These are phyloP conservation scores for Condylura cristata DNA, from an alignment of 2,113 vertebrate genomes.

Conservation along the genomic window DNA sequence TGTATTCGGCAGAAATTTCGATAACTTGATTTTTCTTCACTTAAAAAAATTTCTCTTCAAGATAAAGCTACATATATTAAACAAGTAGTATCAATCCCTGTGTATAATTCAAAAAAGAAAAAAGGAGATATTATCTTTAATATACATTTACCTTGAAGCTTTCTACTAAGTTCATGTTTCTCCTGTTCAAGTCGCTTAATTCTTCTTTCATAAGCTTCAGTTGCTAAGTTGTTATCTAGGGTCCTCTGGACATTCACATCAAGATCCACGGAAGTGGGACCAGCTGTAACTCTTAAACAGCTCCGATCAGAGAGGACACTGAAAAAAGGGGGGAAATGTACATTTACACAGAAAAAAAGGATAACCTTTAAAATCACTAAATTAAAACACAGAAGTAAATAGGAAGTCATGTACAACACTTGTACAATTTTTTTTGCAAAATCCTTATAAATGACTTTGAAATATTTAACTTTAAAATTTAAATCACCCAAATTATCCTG, in stretches of 20 bases:
- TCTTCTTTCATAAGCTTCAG: conserved; percentile 97
- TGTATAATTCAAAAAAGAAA: conserved; percentile 1
- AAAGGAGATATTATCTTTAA: background rate
- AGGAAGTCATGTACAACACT: background rate
- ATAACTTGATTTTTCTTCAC: background rate
- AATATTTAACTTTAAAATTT: conserved; percentile 44
- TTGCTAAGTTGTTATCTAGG: conserved; percentile 95
- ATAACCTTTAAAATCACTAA: background rate
- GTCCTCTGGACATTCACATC: conserved; percentile 92
- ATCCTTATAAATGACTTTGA: background rate
- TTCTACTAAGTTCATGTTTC: conserved; percentile 96
- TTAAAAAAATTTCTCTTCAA: background rate
- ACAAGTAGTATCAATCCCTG: background rate
- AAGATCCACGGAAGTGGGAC: conserved; percentile 86
- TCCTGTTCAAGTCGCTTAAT: conserved; percentile 97
- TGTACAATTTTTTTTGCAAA: background rate
- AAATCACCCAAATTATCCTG: background rate
- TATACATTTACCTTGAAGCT: conserved; percentile 92
- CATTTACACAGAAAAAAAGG: conserved; percentile 1
- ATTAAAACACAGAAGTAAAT: conserved; percentile 16
- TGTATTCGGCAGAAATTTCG: background rate
- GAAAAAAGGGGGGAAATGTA: background rate
- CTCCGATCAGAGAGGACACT: conserved; percentile 96
- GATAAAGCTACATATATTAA: background rate
- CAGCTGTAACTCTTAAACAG: conserved; percentile 90